Base-by-base conservation (phyloP, 2,797 vertebrate genomes). In the Echiichthys vipera region DNA sequence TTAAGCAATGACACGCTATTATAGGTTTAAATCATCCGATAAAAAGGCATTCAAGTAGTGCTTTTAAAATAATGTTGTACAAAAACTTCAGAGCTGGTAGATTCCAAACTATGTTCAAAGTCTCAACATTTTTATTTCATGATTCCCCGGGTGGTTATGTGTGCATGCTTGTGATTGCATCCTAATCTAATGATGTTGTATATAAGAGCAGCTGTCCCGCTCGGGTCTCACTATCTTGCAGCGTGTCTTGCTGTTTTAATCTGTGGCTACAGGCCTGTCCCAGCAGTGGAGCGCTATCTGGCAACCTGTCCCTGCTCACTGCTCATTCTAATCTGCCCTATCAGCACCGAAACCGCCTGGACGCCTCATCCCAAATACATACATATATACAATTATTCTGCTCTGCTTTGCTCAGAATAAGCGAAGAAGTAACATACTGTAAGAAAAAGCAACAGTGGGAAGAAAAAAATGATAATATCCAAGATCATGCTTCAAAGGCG, bases 231-330 rank as follows among this genome's bases (percentile, higher is more conserved):
- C 65, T 59, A 79, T 82, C 73, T 70, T 54, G 75, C 78, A 37
- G 71, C 10, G 4, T 22, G 58, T 50, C 45, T 32, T 46, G 66
- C 75, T 29, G 58, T 76, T 75, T 74, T 49, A 80, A 88, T 82
- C 74, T 63, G 37, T 6, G 11, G 32, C 66, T 63, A 75, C 80
- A 73, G 51, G 63, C 74, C 50, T 54, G 30, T 40, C 66, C 45
- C 50, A 50, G 78, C 69, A 43, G 66, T 42, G 62, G 74, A 58
- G 24, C 27, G 20, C 61, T 84, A 83, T 84, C 80, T 81, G 78
- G 79, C 80, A 81, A 77, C 67, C 61, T 49, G 64, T 73, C 55
- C 42, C n/a, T 12, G 37, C 62, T 59, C 58, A 29, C 46, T 20
- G 39, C 63, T 55, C 63, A 13, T 55, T 64, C 29, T 83, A 77